Evolutionary conservation across 1,140 invertebrate genomes (phyloP).

Genomic region (Drosophila mayri): DNA sequence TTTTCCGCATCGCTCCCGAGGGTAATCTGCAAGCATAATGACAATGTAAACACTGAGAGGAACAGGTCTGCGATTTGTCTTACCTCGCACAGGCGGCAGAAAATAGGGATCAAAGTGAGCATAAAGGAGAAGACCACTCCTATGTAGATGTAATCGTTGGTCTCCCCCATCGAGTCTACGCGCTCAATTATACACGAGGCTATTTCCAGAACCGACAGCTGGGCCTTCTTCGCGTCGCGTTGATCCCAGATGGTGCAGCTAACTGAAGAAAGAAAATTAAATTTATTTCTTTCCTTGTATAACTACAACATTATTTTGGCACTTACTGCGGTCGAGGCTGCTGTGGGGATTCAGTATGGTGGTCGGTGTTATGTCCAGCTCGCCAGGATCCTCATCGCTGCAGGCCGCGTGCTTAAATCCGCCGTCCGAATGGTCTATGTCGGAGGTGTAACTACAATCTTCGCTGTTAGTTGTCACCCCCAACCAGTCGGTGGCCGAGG

Average conservation of each 20-base stretch:
- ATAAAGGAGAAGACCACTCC: slow-evolving; percentile 87
- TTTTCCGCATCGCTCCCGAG: slow-evolving; percentile 71
- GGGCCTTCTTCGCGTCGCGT: slow-evolving; percentile 94
- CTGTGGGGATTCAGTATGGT: slow-evolving; percentile 90
- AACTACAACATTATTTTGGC: background rate
- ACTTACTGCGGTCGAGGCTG: slow-evolving; percentile 90
- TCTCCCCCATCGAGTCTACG: slow-evolving; percentile 93
- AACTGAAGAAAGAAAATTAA: slow-evolving; percentile 86
- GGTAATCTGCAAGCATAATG: slow-evolving; percentile 53
- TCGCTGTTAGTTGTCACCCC: slow-evolving; percentile 94
- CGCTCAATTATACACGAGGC: slow-evolving; percentile 96
- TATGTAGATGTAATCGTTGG: slow-evolving; percentile 92
- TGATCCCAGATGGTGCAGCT: slow-evolving; percentile 98
- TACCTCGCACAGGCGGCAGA: slow-evolving; percentile 86
- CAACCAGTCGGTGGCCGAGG: slow-evolving; percentile 93
- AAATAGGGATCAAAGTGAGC: slow-evolving; percentile 86
- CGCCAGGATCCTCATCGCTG: slow-evolving; percentile 86
- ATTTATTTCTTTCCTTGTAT: background rate
- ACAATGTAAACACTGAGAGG: background rate
- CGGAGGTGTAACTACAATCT: slow-evolving; percentile 92
- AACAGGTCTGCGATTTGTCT: background rate
- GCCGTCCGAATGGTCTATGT: slow-evolving; percentile 88
- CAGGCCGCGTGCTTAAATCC: slow-evolving; percentile 81
- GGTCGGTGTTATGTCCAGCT: slow-evolving; percentile 91
- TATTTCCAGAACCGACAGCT: slow-evolving; percentile 96